phyloP scores from a whole-genome alignment of 2,113 vertebrate genomes.

The Tichodroma muraria region DNA sequence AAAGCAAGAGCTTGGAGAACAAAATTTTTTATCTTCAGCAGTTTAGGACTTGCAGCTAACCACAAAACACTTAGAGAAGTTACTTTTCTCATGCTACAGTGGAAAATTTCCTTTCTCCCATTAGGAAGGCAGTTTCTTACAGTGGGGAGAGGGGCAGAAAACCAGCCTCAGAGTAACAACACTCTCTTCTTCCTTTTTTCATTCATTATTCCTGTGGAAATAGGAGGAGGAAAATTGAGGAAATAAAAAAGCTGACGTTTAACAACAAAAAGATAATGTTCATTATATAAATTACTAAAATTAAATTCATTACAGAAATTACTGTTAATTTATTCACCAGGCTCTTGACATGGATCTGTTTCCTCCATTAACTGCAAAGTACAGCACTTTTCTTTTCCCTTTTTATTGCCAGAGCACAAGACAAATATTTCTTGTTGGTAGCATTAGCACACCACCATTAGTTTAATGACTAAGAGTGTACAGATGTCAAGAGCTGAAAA shows the following conservation, averaged over 20 bases:
- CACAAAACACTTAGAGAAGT: not conserved
- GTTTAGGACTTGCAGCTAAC: not conserved
- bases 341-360: not conserved
- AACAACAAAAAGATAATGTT: not conserved
- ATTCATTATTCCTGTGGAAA: not conserved
- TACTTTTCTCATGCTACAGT: not conserved
- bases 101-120: not conserved
- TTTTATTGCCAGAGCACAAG: not conserved
- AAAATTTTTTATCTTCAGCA: not conserved
- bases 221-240: not conserved
- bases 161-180: not conserved
- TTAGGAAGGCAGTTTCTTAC: not conserved
- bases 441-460: constrained; percentile 25
- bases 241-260: not conserved
- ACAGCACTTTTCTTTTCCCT: not conserved
- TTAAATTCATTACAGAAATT: not conserved
- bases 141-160: not conserved
- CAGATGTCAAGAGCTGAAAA: constrained; percentile 1
- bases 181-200: not conserved
- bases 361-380: not conserved
- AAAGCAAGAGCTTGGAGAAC: not conserved
- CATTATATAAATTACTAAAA: not conserved
- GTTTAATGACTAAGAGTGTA: not conserved
- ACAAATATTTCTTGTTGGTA: not conserved
- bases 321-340: not conserved